Conservation (phyloP, 2,113 vertebrate species). For the Capreolus pygargus region DNA sequence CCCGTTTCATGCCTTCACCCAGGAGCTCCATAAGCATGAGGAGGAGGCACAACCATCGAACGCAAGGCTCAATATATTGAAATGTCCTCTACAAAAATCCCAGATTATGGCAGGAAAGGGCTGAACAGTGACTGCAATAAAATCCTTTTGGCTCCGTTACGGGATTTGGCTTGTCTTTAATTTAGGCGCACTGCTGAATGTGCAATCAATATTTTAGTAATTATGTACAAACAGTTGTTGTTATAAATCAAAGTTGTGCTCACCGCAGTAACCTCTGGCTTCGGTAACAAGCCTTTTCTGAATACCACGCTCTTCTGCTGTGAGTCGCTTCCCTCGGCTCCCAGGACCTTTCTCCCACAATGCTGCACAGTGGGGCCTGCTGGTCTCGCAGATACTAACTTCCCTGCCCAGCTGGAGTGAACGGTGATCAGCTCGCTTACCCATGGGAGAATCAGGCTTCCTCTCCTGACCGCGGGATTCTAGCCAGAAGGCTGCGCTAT, state of each 20-base stretch:
- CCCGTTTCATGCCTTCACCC: neutral
- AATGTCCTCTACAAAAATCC: neutral
- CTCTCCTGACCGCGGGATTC: neutral
- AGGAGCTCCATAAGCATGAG: neutral
- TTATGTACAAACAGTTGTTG: neutral
- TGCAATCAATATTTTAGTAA: conserved; percentile 46
- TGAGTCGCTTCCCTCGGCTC: neutral
- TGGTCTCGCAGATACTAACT: neutral
- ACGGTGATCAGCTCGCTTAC: neutral
- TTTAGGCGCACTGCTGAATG: neutral
- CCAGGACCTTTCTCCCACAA: neutral
- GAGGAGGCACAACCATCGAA: neutral
- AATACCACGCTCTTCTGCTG: neutral
- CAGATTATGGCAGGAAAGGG: neutral
- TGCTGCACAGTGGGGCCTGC: accelerated
- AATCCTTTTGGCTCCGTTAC: neutral
- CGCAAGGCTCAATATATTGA: neutral
- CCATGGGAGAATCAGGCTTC: neutral
- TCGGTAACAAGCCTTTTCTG: neutral
- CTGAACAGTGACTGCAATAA: neutral
- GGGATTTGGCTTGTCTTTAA: conserved; percentile 23
- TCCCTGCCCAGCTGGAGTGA: neutral
- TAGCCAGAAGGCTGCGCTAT: neutral
- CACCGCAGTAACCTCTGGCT: neutral
- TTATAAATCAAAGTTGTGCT: conserved; percentile 19